Conservation (phyloP, 2,113 vertebrate genomes). For the Nesogale talazaci region DNA sequence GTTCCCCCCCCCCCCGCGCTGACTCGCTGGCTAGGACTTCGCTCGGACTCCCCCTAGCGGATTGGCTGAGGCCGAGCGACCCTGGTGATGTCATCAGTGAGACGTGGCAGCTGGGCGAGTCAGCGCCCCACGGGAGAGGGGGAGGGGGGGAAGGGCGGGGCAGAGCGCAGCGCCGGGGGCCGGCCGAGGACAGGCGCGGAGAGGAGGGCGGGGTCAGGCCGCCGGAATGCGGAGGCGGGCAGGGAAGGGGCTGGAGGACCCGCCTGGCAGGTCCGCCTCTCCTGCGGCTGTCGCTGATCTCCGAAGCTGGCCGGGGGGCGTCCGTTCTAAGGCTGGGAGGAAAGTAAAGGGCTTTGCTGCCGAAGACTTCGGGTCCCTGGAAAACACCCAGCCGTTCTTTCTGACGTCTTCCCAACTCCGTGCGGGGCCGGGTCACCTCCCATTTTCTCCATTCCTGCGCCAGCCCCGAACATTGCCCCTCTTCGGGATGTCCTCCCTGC, state of each 20-base stretch:
- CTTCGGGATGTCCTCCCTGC: background rate
- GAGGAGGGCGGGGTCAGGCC: background rate
- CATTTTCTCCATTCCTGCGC: background rate
- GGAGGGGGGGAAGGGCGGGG: slow-evolving; percentile 1
- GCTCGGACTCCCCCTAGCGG: slow-evolving; percentile 80
- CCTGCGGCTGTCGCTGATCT: background rate
- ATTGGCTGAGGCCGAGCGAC: slow-evolving; percentile 80
- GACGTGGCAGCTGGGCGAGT: slow-evolving; percentile 92
- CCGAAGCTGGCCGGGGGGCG: background rate
- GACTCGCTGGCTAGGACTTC: slow-evolving; percentile 79
- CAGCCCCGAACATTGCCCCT: too few relatives aligned
- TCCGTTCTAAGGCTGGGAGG: background rate
- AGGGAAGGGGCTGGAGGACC: rapidly evolving
- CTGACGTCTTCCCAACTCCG: background rate
- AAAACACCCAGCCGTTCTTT: background rate
- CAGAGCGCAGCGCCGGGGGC: slow-evolving; percentile 23
- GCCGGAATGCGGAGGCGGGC: background rate
- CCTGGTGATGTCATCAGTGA: slow-evolving; percentile 92
- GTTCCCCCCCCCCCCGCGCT: slow-evolving; percentile 41
- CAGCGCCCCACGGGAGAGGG: slow-evolving; percentile 40
- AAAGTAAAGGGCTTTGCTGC: background rate
- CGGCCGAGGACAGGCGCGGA: background rate
- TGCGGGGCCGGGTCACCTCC: background rate
- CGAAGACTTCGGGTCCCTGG: background rate
- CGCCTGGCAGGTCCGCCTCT: too few relatives aligned